Evolutionary conservation across 2,113 vertebrate genomes (phyloP).

Genomic region (Smithornis capensis): DNA sequence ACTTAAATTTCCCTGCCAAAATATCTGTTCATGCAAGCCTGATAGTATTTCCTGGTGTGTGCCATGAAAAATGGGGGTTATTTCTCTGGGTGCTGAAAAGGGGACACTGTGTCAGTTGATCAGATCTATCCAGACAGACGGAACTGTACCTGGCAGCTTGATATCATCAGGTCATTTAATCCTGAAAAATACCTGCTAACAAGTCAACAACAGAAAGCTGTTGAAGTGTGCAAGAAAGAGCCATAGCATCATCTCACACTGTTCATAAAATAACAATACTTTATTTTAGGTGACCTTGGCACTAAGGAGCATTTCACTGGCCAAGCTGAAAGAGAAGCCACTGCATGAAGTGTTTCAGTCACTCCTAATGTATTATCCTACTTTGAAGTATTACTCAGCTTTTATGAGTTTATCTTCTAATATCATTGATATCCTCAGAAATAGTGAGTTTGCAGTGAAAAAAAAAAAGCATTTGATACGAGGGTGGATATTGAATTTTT

Average conservation of each 20-base stretch:
- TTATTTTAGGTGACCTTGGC: background rate
- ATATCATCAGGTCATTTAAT: constrained; percentile 48
- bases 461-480: background rate
- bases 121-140: background rate
- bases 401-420: background rate
- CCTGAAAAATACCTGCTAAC: constrained; percentile 8
- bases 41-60: constrained; percentile 2
- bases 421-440: background rate
- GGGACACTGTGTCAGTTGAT: background rate
- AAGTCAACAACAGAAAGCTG: constrained; percentile 17
- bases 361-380: background rate
- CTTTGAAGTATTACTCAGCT: background rate
- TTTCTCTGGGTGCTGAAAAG: background rate
- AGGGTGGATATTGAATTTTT: background rate
- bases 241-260: background rate
- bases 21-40: constrained; percentile 28
- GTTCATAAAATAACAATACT: background rate
- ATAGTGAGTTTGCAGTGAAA: background rate
- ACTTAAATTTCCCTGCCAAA: constrained; percentile 41
- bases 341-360: background rate
- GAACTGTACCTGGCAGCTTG: background rate
- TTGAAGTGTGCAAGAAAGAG: background rate
- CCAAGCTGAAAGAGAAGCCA: background rate
- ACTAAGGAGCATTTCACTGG: background rate
- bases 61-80: background rate